Conservation (phyloP, 2,113 vertebrate species). For the Charadrius vociferus region DNA sequence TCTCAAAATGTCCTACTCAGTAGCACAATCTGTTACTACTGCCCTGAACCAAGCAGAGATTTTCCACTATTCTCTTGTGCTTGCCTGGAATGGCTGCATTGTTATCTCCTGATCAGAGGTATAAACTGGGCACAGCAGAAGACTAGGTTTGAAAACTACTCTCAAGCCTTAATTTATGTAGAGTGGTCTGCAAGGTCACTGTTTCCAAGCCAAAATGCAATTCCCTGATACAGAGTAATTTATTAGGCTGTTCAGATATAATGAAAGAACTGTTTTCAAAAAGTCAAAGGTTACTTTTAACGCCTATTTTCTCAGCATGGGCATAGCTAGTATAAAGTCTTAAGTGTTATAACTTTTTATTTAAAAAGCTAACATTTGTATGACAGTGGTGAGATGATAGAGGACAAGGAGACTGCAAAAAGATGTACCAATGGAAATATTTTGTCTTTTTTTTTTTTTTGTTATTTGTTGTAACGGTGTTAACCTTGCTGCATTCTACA, state of each 20-base stretch:
- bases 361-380: background rate
- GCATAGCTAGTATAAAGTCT: background rate
- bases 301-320: constrained; percentile 8
- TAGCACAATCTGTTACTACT: background rate
- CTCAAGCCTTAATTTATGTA: constrained; percentile 40
- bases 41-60: background rate
- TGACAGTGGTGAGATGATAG: background rate
- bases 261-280: background rate
- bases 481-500: background rate
- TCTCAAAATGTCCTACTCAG: background rate
- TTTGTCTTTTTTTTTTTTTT: background rate
- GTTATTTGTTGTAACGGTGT: background rate
- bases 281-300: background rate
- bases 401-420: background rate
- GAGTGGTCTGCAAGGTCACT: background rate
- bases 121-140: constrained; percentile 23
- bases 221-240: constrained; percentile 5
- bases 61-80: background rate
- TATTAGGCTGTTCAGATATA: constrained; percentile 23
- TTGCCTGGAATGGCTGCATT: background rate
- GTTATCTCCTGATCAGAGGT: constrained; percentile 37
- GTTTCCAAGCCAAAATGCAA: constrained; percentile 18
- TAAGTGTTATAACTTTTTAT: background rate
- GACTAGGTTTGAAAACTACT: background rate
- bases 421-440: background rate